Percentiles rank a stretch among this genome's conserved stretches.
Evolutionary conservation across 2,888 invertebrate genomes (phyloP).

Genomic region (Drosophila diplacantha): DNA sequence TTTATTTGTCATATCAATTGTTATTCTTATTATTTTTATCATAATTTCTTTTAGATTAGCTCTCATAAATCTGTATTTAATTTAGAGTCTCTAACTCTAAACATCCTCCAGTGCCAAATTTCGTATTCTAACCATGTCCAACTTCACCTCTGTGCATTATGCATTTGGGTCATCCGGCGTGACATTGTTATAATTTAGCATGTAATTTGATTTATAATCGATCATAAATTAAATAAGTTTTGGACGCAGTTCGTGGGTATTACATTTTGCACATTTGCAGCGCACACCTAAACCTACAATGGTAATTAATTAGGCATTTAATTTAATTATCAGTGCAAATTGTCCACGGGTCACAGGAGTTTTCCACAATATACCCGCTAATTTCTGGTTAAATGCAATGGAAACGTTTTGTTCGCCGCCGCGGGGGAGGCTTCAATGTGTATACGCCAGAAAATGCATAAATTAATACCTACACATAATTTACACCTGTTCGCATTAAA

Average conservation of each 20-base stretch:
- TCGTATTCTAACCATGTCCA: neutral
- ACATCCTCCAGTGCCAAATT: neutral
- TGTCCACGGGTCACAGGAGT: conserved; percentile 34
- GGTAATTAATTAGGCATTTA: conserved; percentile 62
- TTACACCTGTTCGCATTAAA: conserved; percentile 53
- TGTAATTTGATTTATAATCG: conserved; percentile 32
- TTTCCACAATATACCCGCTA: conserved; percentile 51
- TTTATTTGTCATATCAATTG: too few relatives aligned
- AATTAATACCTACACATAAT: conserved; percentile 63
- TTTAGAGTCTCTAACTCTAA: neutral
- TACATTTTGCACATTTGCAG: conserved; percentile 29
- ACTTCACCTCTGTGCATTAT: conserved; percentile 5
- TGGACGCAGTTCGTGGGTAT: conserved; percentile 9
- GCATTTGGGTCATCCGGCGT: conserved; percentile 12
- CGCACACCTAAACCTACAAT: conserved; percentile 24
- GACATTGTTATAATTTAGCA: conserved; percentile 19
- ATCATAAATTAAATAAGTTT: conserved; percentile 36
- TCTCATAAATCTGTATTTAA: neutral
- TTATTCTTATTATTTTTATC: neutral
- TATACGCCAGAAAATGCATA: conserved; percentile 40
- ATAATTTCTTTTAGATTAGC: neutral
- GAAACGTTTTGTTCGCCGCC: conserved; percentile 17
- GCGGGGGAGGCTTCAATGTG: conserved; percentile 9
- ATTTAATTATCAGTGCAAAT: conserved; percentile 53
- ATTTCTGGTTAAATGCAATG: conserved; percentile 58